phyloP scores from a whole-genome alignment of 2,797 vertebrate genomes.

The Alauda arvensis region DNA sequence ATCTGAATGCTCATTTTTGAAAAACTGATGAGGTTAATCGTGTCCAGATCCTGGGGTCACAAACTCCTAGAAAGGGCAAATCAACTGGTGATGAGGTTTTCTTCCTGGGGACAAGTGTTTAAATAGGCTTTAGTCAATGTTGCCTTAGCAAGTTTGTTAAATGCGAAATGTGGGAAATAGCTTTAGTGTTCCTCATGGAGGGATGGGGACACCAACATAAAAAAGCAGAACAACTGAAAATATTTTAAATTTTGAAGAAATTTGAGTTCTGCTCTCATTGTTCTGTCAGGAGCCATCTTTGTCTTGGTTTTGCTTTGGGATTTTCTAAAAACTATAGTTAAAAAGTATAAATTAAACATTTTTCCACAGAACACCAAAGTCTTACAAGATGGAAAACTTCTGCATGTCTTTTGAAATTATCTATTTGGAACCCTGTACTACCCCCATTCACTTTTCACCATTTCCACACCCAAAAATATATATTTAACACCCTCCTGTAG shows the following conservation, averaged over 20 bases:
- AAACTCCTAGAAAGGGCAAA: not conserved
- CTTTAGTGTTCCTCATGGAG: not conserved
- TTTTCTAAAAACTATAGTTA: not conserved
- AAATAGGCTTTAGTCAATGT: not conserved
- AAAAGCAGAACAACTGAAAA: not conserved
- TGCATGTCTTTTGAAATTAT: not conserved
- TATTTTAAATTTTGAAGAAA: not conserved
- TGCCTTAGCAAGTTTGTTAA: not conserved
- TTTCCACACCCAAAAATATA: not conserved
- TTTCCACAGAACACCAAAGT: not conserved
- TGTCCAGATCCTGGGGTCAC: not conserved
- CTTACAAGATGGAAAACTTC: not conserved
- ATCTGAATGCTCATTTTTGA: not conserved
- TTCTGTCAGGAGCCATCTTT: not conserved
- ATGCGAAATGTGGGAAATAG: not conserved
- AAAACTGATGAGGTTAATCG: not conserved
- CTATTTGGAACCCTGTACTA: not conserved
- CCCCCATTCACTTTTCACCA: not conserved
- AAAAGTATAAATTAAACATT: not conserved
- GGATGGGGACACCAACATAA: accelerated
- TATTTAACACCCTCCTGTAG: not conserved
- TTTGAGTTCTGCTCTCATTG: not conserved
- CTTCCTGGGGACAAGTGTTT: not conserved
- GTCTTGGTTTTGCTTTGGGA: not conserved
- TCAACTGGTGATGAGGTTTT: not conserved